Conservation (phyloP, 1,140 invertebrate species). For the Leptopilina boulardi region DNA sequence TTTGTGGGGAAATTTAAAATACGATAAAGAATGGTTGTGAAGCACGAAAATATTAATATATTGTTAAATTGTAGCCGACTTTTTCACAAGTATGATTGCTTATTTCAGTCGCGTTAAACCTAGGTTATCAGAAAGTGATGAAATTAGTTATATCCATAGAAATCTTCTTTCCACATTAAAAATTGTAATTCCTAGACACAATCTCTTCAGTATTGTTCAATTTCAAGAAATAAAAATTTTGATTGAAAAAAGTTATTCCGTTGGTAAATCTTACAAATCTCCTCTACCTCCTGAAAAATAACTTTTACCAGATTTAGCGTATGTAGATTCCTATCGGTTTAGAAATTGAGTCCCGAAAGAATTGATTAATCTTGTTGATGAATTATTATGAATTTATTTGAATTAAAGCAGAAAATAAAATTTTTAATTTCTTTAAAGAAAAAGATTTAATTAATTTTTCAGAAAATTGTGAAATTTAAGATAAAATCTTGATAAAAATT, state of each 20-base stretch:
- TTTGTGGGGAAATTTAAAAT: no score
- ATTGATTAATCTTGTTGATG: background rate
- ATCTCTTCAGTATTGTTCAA: background rate
- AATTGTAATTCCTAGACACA: background rate
- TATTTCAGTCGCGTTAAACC: background rate
- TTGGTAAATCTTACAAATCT: background rate
- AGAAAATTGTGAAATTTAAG: no score
- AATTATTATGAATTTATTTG: background rate
- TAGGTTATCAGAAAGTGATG: background rate
- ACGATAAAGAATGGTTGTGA: no score
- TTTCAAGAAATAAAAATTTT: background rate
- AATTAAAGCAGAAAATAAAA: no score
- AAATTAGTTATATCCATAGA: background rate
- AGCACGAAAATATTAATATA: no score
- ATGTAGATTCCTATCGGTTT: background rate
- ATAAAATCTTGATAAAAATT: no score
- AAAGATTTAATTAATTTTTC: no score
- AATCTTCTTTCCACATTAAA: no score
- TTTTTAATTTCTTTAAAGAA: no score
- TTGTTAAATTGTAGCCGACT: background rate
- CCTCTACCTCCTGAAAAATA: background rate
- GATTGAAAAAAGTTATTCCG: background rate
- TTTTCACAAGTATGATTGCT: background rate
- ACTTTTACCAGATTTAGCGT: background rate
- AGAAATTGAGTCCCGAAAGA: background rate